Evolutionary conservation across 2,797 vertebrate species (phyloP).

Genomic region (Eremophila alpestris): DNA sequence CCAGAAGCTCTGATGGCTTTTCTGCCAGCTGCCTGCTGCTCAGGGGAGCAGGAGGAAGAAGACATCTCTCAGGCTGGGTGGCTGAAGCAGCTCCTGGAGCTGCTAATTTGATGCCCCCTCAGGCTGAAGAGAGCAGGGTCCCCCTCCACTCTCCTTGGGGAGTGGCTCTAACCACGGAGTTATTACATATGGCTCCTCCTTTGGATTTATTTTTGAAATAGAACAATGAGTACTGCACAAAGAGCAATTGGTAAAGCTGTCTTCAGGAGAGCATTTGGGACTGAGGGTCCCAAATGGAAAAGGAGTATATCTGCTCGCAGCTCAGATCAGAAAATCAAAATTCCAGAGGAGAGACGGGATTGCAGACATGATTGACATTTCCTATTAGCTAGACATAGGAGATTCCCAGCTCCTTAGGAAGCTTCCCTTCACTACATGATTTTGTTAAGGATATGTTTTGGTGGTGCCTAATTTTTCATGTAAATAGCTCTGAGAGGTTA

Average conservation of each 20-base stretch:
- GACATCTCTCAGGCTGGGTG: rapidly evolving
- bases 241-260: conserved; percentile 16
- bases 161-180: neutral
- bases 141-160: neutral
- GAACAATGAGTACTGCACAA: conserved; percentile 11
- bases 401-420: neutral
- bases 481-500: neutral
- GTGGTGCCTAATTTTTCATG: neutral
- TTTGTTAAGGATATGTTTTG: neutral
- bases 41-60: neutral
- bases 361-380: conserved; percentile 18
- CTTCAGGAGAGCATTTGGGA: neutral
- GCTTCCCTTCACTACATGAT: neutral
- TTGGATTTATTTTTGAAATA: conserved; percentile 49
- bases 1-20: neutral
- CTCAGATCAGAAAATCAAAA: neutral
- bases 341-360: neutral
- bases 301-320: neutral
- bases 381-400: neutral
- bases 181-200: conserved; percentile 21
- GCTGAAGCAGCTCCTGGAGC: conserved; percentile 5
- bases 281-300: neutral
- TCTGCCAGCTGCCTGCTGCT: rapidly evolving
- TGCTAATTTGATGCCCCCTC: conserved; percentile 56
- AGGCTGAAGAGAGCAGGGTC: conserved; percentile 7